Base-by-base conservation (phyloP, 2,113 vertebrate species). In the Myodes glareolus region DNA sequence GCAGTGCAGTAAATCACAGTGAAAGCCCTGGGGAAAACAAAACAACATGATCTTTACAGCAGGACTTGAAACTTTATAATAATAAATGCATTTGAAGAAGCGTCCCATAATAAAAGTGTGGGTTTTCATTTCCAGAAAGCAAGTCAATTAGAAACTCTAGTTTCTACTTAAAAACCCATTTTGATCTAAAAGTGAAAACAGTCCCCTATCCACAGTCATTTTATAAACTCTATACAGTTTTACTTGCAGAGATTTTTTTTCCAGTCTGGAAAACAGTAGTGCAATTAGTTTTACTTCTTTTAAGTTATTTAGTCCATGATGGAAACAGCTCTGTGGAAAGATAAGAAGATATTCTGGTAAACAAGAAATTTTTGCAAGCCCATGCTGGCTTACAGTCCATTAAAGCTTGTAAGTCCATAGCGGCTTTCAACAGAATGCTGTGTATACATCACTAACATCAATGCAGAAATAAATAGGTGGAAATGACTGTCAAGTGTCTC, bases 231-330 rank as follows among this genome's bases (percentile, higher is more conserved):
- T 98, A 98, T 91, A 97, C 97, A 98, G 97, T 98, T 98, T 98
- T 98, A 98, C 98, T 98, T 98, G 98, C 98, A 98, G 99, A 98
- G 98, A 98, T 98, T 98, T 36, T 98, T 98, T 99, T 99, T 99
- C 99, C 98, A 98, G 98, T 98, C 98, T 98, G 99, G 98, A 99
- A 99, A 99, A 99, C 98, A 98, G 99, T 99, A 99, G 99, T 99
- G 99, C 99, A 99, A 99, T 99, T 99, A 99, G 98, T 99, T 98
- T 99, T 98, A 98, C 94, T 98, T 98, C 95, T 98, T 98, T 98
- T 97, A 95, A 98, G 98, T 98, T 98, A 99, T 94, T 98, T 93
- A 98, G 98, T 99, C 99, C 99, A 96, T 98, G 98, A 99, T 97
- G 97, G 98, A 98, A 98, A 98, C 98, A 99, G 98, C 98, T 99